Percentiles rank a stretch among this genome's conserved stretches.
phyloP scores from a whole-genome alignment of 2,113 vertebrate genomes.

The Apeltes quadracus region DNA sequence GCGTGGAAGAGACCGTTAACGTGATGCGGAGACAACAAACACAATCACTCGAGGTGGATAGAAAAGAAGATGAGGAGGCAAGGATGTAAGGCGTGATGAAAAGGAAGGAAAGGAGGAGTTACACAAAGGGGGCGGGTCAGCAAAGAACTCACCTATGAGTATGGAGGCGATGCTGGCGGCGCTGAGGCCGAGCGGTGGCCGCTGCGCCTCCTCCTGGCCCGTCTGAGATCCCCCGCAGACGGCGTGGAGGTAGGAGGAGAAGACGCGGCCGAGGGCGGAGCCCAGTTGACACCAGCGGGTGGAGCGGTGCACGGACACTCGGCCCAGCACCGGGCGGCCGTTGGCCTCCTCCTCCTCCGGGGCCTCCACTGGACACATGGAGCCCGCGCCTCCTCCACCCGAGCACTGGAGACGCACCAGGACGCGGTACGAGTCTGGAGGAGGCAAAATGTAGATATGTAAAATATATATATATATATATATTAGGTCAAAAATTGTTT shows the following conservation, averaged over 20 bases:
- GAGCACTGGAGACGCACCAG: constrained; percentile 62
- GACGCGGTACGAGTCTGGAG: constrained; percentile 68
- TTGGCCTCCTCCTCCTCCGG: constrained; percentile 41
- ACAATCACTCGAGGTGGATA: neutral
- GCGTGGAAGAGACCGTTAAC: neutral
- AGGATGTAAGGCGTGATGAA: neutral
- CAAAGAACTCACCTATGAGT: constrained; percentile 60
- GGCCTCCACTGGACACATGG: constrained; percentile 50
- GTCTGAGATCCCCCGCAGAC: constrained; percentile 50
- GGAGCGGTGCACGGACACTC: constrained; percentile 47
- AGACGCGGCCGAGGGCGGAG: constrained; percentile 42
- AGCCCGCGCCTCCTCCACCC: neutral
- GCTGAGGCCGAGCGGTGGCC: constrained; percentile 59
- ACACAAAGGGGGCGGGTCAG: neutral
- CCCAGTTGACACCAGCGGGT: constrained; percentile 65
- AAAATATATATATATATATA: too few relatives aligned
- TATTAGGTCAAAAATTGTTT: too few relatives aligned
- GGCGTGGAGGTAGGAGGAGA: constrained; percentile 62
- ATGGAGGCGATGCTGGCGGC: constrained; percentile 58
- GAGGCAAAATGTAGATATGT: neutral
- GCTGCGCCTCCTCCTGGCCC: constrained; percentile 43
- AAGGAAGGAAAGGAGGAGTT: neutral
- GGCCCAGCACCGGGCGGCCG: constrained; percentile 45
- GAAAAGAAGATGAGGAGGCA: neutral
- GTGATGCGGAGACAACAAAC: constrained; percentile 1